Evolutionary conservation across 2,888 invertebrate species (phyloP).

Genomic region (Carpatolechia fugitivella): DNA sequence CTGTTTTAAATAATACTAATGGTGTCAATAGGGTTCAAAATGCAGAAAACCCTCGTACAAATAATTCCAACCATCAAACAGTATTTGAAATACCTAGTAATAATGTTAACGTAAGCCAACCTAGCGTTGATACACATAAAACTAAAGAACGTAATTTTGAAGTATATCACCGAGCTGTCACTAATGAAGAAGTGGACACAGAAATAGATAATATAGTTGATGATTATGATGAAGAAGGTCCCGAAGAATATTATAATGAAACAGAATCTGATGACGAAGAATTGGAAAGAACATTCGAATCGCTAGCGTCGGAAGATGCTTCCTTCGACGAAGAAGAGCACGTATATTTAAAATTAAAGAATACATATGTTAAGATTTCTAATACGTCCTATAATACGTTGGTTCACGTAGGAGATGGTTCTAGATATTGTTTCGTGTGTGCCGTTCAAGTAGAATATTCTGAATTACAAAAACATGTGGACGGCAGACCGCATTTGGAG

Average conservation of each 20-base stretch:
- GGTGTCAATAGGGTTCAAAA: too few relatives aligned
- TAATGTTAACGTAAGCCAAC: background rate
- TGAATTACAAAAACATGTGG: slow-evolving; percentile 22
- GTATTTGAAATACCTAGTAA: background rate
- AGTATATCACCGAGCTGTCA: background rate
- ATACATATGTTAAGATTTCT: slow-evolving; percentile 26
- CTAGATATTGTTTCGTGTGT: slow-evolving; percentile 29
- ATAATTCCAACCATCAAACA: background rate
- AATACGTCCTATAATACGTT: slow-evolving; percentile 27
- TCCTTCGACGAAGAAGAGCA: slow-evolving; percentile 27
- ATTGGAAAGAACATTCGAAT: slow-evolving; percentile 16
- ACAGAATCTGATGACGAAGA: slow-evolving; percentile 13
- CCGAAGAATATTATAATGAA: background rate
- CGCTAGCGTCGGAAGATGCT: slow-evolving; percentile 14
- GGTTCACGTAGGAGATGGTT: slow-evolving; percentile 27
- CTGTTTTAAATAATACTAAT: background rate
- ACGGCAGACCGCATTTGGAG: slow-evolving; percentile 25
- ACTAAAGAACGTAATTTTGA: background rate
- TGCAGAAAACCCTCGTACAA: too few relatives aligned
- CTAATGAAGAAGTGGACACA: background rate
- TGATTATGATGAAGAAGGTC: background rate
- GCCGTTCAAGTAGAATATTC: background rate
- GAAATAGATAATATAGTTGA: background rate
- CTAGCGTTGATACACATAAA: background rate
- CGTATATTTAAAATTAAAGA: slow-evolving; percentile 31